These are phyloP conservation scores for Sarcophaga variegata DNA, from an alignment of 2,888 invertebrate genomes.

Conservation along the genomic window DNA sequence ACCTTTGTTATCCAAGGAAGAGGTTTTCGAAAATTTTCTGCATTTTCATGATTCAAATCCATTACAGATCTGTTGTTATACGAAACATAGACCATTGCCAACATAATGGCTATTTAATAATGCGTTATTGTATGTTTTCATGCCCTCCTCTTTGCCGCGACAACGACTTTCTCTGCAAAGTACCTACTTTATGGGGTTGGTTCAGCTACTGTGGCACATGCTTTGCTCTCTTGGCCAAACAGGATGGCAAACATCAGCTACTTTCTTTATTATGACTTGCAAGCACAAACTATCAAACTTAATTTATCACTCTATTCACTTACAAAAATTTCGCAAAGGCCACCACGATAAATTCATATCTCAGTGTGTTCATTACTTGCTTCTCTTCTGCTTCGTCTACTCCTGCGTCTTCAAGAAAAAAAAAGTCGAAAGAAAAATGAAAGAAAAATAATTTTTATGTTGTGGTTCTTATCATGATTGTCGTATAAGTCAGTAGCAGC, in stretches of 20 bases:
- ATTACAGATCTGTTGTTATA: too few relatives aligned
- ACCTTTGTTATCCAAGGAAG: too few relatives aligned
- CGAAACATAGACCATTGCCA: too few relatives aligned
- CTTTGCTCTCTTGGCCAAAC: conserved; percentile 9
- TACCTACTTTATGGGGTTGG: too few relatives aligned
- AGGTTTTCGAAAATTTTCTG: too few relatives aligned
- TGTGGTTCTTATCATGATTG: conserved; percentile 52
- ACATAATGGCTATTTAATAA: too few relatives aligned
- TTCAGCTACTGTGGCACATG: not conserved
- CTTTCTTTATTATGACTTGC: conserved; percentile 39
- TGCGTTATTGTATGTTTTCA: too few relatives aligned
- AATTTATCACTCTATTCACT: conserved; percentile 63
- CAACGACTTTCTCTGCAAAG: not conserved
- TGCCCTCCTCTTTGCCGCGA: too few relatives aligned
- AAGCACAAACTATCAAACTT: conserved; percentile 61
- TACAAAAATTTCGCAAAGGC: conserved; percentile 40
- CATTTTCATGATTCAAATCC: too few relatives aligned
- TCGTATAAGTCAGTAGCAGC: conserved; percentile 28
- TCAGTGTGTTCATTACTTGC: too few relatives aligned
- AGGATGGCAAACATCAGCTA: conserved; percentile 3
- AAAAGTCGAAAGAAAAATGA: not conserved
- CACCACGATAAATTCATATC: too few relatives aligned
- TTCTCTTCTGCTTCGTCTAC: too few relatives aligned
- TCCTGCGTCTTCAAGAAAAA: conserved; percentile 1
- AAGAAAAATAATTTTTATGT: not conserved